Evolutionary conservation across 2,888 invertebrate genomes (phyloP), one percentile per base, ranked within the genome.

Genomic region (Romanomermis culicivorax): DNA sequence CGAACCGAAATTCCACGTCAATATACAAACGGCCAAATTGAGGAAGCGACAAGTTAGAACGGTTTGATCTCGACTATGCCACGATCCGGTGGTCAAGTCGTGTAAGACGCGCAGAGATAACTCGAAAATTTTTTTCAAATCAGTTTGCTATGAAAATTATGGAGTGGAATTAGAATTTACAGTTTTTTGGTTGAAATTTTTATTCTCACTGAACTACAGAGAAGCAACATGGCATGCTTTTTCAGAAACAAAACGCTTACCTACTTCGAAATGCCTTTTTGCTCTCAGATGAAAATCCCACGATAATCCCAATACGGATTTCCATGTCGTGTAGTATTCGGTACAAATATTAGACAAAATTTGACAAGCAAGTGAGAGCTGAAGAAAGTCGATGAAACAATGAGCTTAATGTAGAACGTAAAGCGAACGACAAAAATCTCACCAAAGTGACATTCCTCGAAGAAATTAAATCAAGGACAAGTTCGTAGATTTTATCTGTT

Each of bases 211-310:
- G 17, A 24, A n/a, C 14, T 30, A 24, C 11, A 51, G 20, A 20
- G 26, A 26, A 2, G 42, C 2, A 26, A 42, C 20, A 29, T 27
- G 14, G 14, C 2, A 24, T 23, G 23, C 47, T 11, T n/a, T n/a
- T n/a, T n/a, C n/a, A n/a, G n/a, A n/a, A n/a, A n/a, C n/a, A n/a
- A n/a, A 45, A 20, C 11, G 23, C 11, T 20, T n/a, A 52, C 54
- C 56, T 64, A 76, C 78, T 75, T 88, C 86, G 74, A 89, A 88
- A 45, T 80, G 78, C 63, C 79, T 80, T 70, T 87, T 88, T 29
- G 83, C 80, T 65, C 79, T 77, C 64, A 82, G 80, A 71, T 89
- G 87, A 36, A 81, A 78, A 70, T 85, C 85, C 83, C 84, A 87
- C 47, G 85, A 80, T 51, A 88, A 74, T 3, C 86, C 85, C 14